Base-by-base conservation (phyloP, 2,797 vertebrate species). In the Spinus pinus region DNA sequence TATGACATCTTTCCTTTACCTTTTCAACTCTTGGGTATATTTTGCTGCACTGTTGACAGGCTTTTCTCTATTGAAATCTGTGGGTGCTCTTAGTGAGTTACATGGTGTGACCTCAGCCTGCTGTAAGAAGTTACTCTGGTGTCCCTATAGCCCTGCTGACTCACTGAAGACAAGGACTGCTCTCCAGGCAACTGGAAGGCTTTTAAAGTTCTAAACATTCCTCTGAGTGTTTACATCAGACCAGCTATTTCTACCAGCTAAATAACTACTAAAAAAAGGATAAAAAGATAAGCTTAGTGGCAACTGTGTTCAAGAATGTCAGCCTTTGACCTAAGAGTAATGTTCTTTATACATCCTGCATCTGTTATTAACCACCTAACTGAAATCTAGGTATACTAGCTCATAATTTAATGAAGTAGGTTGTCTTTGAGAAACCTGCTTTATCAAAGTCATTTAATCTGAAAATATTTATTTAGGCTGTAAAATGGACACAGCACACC, bases 131-230 rank as follows among this genome's bases (percentile, higher is more conserved):
- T 88, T 86, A 44, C 21, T 80, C 69, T 69, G 41, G 27, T 61
- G 27, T 75, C 51, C 66, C 49, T 5, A 64, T 79, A 54, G 57
- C 64, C 8, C n/a, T 81, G 33, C 60, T 84, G 89, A 86, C 53
- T 93, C 84, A 77, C 6, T 90, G 72, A 54, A 39, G 46, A 78
- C 39, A 73, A 90, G 57, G 44, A 69, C 81, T 83, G 14, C 30
- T 93, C 61, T 93, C 58, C 70, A 78, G 47, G 67, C 84, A 83
- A 4, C 44, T 92, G 79, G 56, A 88, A n/a, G 69, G 69, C 64
- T 93, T 74, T 89, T 88, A 74, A 69, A 90, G 60, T 82, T 80
- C 81, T 88, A 27, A 89, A 64, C 82, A 70, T 88, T 90, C 67
- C 62, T 84, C 16, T 9, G 75, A 75, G 69, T 81, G 51, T 70